Base-by-base conservation (phyloP, 35 echinoderm and acorn worm species). In the Holothuria glaberrima region DNA sequence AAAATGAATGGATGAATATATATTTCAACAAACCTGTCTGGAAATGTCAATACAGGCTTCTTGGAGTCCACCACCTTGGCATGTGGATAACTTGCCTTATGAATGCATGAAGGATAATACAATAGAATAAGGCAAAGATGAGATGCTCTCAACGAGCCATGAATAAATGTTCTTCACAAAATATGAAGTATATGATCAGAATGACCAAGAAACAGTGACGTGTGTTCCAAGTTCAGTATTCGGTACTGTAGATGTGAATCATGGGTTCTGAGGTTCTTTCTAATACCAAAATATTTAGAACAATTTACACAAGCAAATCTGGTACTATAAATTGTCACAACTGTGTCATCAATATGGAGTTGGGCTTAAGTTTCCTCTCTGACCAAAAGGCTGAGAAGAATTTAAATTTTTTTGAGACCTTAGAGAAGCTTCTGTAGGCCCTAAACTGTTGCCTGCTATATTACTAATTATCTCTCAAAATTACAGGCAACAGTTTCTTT, bases 41-140 rank as follows among this genome's bases (percentile, higher is more conserved):
- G 79, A 82, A 58, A 82, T 82, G 79, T 82, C 57, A 82, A 57
- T 57, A 82, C 79, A 56, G 79, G 79, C 48, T 82, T 82, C 79
- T 82, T 82, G 22, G 79, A 82, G 50, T 82, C 79, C 79, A 82
- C 79, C 79, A 82, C 79, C 79, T 82, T 82, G 79, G 79, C 79
- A 82, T 82, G 79, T 82, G 79, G 79, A 33, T 82, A 82, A 50
- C 79, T 82, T 82, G 79, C 79, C 79, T 82, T 82, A 82, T 82
- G 79, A 78, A 82, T 82, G 79, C 79, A 82, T 82, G 79, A 82
- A 82, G 79, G 79, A 60, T 58, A 82, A 35, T 50, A 75, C 71
- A 75, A 12, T 41, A 41, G 36, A 41, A 41, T 41, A 75, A 38
- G 33, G 32, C 33, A n/a, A 54, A 18, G 28, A 41, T 75, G 33